Evolutionary conservation across 2,888 invertebrate genomes (phyloP).

Genomic region (Caenorhabditis sp.): DNA sequence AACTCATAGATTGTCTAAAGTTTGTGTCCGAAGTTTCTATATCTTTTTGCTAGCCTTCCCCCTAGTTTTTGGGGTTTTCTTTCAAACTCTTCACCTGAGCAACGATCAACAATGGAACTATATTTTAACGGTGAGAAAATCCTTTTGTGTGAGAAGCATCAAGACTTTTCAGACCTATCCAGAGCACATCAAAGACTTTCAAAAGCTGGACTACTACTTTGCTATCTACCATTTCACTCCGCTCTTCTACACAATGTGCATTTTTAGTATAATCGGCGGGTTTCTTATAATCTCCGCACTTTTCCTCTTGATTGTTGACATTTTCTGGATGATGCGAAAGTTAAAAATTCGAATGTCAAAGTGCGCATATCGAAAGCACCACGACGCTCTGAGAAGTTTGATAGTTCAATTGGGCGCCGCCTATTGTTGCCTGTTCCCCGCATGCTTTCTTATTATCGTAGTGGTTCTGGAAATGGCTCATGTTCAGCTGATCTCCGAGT

Average conservation of each 20-base stretch:
- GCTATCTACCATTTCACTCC: neutral
- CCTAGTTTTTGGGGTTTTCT: neutral
- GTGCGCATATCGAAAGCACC: neutral
- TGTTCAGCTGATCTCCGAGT: neutral
- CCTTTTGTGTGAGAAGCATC: neutral
- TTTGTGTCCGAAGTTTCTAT: neutral
- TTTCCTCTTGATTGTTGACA: neutral
- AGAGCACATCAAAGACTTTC: neutral
- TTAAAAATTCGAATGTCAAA: conserved; percentile 15
- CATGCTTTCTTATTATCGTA: neutral
- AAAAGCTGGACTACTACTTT: neutral
- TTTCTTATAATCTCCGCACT: neutral
- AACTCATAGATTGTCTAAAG: neutral
- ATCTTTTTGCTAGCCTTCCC: neutral
- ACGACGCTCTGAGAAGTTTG: neutral
- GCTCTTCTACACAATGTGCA: neutral
- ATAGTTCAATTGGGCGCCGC: neutral
- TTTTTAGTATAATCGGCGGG: neutral
- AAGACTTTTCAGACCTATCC: conserved; percentile 8
- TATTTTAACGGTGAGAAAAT: neutral
- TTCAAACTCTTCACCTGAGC: neutral
- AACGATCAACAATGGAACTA: neutral
- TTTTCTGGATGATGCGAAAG: conserved; percentile 20
- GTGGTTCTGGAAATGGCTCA: neutral
- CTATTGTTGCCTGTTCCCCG: conserved; percentile 1